Evolutionary conservation across 2,113 vertebrate species (phyloP), one percentile per base, ranked within the genome.

Genomic region (Myotis yumanensis): DNA sequence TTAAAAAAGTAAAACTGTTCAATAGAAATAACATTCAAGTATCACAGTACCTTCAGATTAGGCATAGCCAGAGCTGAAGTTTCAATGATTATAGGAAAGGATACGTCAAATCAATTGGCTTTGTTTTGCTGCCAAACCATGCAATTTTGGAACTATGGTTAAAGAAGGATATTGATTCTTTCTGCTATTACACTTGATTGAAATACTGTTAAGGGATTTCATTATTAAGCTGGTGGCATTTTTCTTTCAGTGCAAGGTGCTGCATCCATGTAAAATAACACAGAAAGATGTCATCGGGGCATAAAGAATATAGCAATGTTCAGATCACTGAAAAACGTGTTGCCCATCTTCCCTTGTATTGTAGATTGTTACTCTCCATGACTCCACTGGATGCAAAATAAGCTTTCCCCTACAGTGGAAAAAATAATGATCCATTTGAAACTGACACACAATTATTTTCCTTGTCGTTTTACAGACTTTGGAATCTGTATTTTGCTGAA

Each of bases 401-500:
- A 57, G 35, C 57, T 84, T 57, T 57, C 7, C 1, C 22, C 40
- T 5, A 11, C 0, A 57, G 66, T 40, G 20, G 46, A 18, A 57
- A 52, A 11, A 68, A 69, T 57, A 68, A 28, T 35, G 8, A 4
- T 73, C 37, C 30, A 20, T 40, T 52, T 76, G 66, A 57, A 23
- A n/a, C 6, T 30, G 23, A 87, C 16, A 40, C 48, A 79, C 23
- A 71, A 66, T 48, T 79, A 15, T 57, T 93, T 40, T 32, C 30
- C 7, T 9, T 0, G 0, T 14, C 51, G 11, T 71, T 83, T 89
- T 54, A 88, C 3, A 48, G 30, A 81, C n/a, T 85, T 91, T 79
- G n/a, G n/a, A 93, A 87, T 80, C 62, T 90, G 14, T 48, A 35
- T 87, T 87, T 95, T 94, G 59, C 59, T 92, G 88, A 93, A 20